phyloP scores from a whole-genome alignment of 2,888 invertebrate species.

The Lasioglossum figueresi region DNA sequence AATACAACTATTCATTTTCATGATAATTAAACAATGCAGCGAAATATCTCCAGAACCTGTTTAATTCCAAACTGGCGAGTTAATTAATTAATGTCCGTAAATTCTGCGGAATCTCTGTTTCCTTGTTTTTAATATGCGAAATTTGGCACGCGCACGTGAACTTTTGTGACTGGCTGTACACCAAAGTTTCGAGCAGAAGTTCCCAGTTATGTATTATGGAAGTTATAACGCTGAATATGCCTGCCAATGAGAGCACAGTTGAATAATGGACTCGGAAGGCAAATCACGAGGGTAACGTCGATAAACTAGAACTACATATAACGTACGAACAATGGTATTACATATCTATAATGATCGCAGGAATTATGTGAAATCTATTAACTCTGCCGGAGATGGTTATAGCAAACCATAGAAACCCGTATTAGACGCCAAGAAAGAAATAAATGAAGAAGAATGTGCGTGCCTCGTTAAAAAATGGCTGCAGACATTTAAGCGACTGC shows the following conservation, averaged over 20 bases:
- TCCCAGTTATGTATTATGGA: neutral
- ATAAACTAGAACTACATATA: neutral
- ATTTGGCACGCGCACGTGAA: neutral
- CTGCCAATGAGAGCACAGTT: neutral
- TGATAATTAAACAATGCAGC: too few relatives aligned
- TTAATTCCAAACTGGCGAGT: neutral
- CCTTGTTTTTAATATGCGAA: neutral
- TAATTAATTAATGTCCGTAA: neutral
- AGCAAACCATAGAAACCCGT: neutral
- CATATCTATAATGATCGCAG: neutral
- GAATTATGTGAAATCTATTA: neutral
- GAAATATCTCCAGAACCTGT: too few relatives aligned
- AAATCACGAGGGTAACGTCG: neutral
- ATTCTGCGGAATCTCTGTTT: neutral
- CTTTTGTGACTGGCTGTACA: neutral
- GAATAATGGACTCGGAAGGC: neutral
- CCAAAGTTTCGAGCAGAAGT: neutral
- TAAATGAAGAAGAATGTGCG: neutral
- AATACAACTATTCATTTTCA: too few relatives aligned
- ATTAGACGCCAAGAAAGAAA: neutral
- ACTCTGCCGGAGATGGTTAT: neutral
- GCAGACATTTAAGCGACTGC: neutral
- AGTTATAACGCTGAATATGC: neutral
- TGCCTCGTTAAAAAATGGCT: neutral
- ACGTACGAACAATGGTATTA: neutral